These are phyloP conservation scores for Pogonophryne albipinna DNA, from an alignment of 2,797 vertebrate genomes.

Conservation along the genomic window DNA sequence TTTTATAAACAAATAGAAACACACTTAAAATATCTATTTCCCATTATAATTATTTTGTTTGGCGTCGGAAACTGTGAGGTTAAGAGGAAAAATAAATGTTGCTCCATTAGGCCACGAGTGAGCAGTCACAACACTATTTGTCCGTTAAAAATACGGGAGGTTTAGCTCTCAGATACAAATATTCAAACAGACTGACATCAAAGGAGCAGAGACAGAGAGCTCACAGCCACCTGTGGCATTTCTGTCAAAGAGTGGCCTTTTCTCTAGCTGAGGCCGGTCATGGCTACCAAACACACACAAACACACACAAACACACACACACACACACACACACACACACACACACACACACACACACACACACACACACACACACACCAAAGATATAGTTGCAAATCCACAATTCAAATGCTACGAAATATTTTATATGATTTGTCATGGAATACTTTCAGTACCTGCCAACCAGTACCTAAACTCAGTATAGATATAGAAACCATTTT, in stretches of 20 bases:
- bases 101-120: conserved; percentile 40
- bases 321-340: no score
- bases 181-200: conserved; percentile 63
- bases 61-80: background rate
- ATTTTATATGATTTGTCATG: conserved; percentile 20
- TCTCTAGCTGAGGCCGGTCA: conserved; percentile 56
- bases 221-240: conserved; percentile 72
- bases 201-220: conserved; percentile 69
- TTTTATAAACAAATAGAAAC: conserved; percentile 68
- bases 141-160: conserved; percentile 40
- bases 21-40: conserved; percentile 23
- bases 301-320: no score
- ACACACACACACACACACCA: conserved; percentile 11
- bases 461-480: background rate
- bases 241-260: conserved; percentile 74
- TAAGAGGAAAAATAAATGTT: conserved; percentile 16
- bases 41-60: background rate
- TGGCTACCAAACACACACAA: conserved; percentile 23
- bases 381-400: conserved; percentile 23
- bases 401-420: conserved; percentile 8
- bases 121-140: conserved; percentile 35
- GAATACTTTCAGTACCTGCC: background rate
- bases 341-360: conserved; percentile 12
- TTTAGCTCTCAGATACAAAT: conserved; percentile 58
- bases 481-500: background rate